These are phyloP conservation scores for Volucella bombylans DNA, from an alignment of 2,888 invertebrate species.

Conservation along the genomic window DNA sequence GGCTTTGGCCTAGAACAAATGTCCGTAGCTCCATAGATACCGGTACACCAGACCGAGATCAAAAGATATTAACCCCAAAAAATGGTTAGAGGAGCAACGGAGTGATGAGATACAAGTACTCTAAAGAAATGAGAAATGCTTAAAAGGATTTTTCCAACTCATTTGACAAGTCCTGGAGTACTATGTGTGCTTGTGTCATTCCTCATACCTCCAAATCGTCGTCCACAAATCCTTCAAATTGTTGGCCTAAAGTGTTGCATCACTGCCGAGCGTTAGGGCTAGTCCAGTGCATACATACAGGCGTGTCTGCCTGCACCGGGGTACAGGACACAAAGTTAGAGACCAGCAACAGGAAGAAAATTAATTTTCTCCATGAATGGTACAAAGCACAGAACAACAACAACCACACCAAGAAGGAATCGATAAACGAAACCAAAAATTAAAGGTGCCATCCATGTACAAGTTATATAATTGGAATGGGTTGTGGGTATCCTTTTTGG, in stretches of 20 bases:
- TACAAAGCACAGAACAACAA: slow-evolving; percentile 50
- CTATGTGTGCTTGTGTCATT: too few species aligned
- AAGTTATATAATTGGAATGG: background rate
- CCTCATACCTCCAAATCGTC: too few species aligned
- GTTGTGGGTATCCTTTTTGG: background rate
- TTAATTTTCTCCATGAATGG: slow-evolving; percentile 72
- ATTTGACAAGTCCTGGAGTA: slow-evolving; percentile 50
- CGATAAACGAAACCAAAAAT: slow-evolving; percentile 64
- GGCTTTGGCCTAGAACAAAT: background rate
- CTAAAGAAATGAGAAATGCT: slow-evolving; percentile 57
- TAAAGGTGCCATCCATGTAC: slow-evolving; percentile 56
- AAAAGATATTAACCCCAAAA: slow-evolving; percentile 6
- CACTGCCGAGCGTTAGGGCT: slow-evolving; percentile 61
- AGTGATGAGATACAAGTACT: background rate
- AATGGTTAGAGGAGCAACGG: background rate
- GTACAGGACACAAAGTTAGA: background rate
- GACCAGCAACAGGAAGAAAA: slow-evolving; percentile 72
- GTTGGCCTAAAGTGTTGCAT: slow-evolving; percentile 66
- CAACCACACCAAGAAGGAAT: slow-evolving; percentile 41
- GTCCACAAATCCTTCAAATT: background rate
- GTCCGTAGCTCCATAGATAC: background rate
- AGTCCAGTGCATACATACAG: slow-evolving; percentile 29
- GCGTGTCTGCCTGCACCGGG: background rate
- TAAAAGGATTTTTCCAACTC: slow-evolving; percentile 67
- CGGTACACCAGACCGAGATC: background rate